Base-by-base conservation (phyloP, 2,888 invertebrate genomes). In the Diaperis boleti region DNA sequence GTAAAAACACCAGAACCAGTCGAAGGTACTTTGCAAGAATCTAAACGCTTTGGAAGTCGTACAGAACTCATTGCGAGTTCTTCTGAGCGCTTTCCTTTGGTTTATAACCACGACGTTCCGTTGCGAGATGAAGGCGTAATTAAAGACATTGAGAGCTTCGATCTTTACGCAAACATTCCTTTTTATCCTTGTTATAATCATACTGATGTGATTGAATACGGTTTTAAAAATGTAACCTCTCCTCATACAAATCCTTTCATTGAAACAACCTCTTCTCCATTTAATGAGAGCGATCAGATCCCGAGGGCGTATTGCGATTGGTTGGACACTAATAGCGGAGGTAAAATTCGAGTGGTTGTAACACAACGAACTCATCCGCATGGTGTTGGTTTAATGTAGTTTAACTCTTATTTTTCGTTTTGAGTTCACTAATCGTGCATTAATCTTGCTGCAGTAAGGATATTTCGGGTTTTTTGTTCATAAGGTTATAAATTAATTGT, bases 241-340 rank as follows among this genome's bases (percentile, higher is more conserved):
- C 41, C 66, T 7, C 45, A 59, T 0, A 66, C 54, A 17, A 66
- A 64, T 55, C 65, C 68, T 37, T 65, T 62, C 11, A 71, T 66
- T n/a, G 69, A 71, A 62, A 69, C 69, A 22, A 61, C 66, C 45
- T 69, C 72, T 1, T 69, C 70, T 64, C 69, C 73, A 10, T 68
- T 71, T 52, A 63, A 44, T 29, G 66, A 72, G 64, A 63, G 60
- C 55, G 68, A 69, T 14, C 62, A 67, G 65, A 69, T 78, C 45
- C 78, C 80, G n/a, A 69, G 76, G 64, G 81, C 79, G 61, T 82
- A 82, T 76, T 82, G 82, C 73, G 79, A 81, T 76, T 82, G 82
- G 82, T 72, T 79, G 69, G 78, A 75, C 72, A 74, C 74, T 61
- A 59, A 67, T 37, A 62, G 56, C 64, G 66, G 76, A 81, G 81